A percentile compares a stretch with the other conserved stretches of the same genome.
Evolutionary conservation across 2,113 vertebrate species (phyloP).

Genomic region (Dromaius novaehollandiae): DNA sequence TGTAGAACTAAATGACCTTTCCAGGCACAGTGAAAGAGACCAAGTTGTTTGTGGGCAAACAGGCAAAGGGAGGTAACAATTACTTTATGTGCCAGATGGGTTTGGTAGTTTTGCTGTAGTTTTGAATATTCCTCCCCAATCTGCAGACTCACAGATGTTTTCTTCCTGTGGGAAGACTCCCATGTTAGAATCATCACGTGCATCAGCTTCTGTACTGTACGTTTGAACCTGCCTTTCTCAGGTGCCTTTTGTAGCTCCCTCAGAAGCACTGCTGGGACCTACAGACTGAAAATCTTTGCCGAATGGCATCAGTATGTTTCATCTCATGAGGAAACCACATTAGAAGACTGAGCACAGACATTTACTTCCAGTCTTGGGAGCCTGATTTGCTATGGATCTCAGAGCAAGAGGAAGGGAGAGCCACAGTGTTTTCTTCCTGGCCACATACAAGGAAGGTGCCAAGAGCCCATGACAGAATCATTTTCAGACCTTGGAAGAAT

Average conservation of each 20-base stretch:
- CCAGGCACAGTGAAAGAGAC: not conserved
- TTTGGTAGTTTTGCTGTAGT: not conserved
- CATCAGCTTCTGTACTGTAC: not conserved
- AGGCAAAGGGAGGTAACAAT: not conserved
- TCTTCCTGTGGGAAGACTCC: not conserved
- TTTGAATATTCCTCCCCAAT: not conserved
- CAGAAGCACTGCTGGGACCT: not conserved
- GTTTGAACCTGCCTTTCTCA: not conserved
- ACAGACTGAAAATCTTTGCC: not conserved
- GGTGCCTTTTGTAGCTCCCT: not conserved
- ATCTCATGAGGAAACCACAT: not conserved
- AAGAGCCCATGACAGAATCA: not conserved
- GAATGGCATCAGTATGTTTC: not conserved
- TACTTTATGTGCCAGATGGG: not conserved
- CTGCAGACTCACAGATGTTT: not conserved
- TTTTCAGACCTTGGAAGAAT: not conserved
- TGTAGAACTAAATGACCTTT: not conserved
- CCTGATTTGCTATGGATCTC: not conserved
- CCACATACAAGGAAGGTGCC: not conserved
- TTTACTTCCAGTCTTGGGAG: not conserved
- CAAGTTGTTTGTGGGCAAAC: not conserved
- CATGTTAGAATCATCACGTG: not conserved
- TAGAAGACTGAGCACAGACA: not conserved
- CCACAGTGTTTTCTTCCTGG: not conserved
- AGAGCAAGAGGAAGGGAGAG: not conserved